phyloP scores from a whole-genome alignment of 2,888 invertebrate species.

The Andrena chrysosceles region DNA sequence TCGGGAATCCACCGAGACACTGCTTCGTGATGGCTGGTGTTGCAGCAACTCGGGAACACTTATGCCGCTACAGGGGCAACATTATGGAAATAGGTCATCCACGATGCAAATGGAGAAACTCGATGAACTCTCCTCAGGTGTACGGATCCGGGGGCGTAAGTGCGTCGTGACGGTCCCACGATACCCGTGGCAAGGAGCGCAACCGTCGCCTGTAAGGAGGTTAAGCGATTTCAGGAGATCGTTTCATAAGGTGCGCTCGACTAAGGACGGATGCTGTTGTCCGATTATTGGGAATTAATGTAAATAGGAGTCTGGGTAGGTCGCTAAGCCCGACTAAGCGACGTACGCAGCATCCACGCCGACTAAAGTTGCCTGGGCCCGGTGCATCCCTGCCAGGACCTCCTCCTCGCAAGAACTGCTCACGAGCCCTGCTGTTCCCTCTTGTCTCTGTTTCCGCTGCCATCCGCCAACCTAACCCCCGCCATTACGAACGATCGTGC shows the following conservation, averaged over 20 bases:
- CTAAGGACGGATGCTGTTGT: conserved; percentile 66
- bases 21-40: conserved; percentile 26
- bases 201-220: conserved; percentile 44
- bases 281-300: conserved; percentile 80
- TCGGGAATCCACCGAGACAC: conserved; percentile 50
- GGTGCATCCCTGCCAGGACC: conserved; percentile 45
- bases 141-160: conserved; percentile 66
- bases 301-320: conserved; percentile 73
- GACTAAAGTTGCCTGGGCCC: conserved; percentile 62
- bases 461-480: conserved; percentile 44
- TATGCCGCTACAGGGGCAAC: conserved; percentile 55
- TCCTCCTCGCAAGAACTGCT: conserved; percentile 1
- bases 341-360: conserved; percentile 51
- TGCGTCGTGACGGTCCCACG: conserved; percentile 54
- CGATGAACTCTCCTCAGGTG: conserved; percentile 73
- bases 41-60: conserved; percentile 45
- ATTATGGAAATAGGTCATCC: conserved; percentile 74
- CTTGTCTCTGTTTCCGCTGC: conserved; percentile 37
- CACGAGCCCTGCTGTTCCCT: conserved; percentile 12
- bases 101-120: conserved; percentile 78
- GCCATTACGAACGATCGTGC: conserved; percentile 67
- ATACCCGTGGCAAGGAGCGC: conserved; percentile 35
- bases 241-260: conserved; percentile 60
- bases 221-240: conserved; percentile 58
- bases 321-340: conserved; percentile 73